Conservation (phyloP, 2,888 invertebrate species). For the Saturnia pavonia region DNA sequence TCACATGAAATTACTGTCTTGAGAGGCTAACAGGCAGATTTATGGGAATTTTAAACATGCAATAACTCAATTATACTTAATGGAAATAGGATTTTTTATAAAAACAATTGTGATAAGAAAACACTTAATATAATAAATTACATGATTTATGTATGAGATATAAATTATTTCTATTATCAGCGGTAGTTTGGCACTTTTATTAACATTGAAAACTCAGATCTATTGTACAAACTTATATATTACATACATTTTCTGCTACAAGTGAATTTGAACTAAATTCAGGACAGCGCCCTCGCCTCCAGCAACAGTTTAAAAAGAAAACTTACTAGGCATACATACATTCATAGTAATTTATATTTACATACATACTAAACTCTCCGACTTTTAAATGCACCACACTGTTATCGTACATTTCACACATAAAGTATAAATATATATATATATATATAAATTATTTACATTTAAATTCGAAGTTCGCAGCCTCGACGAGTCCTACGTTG, state of each 20-base stretch:
- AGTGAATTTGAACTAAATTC: conserved; percentile 2
- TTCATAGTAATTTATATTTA: conserved; percentile 62
- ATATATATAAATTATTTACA: conserved; percentile 19
- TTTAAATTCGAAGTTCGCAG: conserved; percentile 37
- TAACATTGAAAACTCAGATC: not conserved
- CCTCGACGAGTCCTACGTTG: conserved; percentile 35
- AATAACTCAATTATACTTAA: not conserved
- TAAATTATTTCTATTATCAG: conserved; percentile 7
- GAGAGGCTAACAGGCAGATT: not conserved
- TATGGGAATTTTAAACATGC: not conserved
- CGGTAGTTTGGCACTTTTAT: conserved; percentile 5
- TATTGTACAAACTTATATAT: conserved; percentile 5
- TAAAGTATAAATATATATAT: conserved; percentile 17
- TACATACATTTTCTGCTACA: not conserved
- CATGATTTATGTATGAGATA: not conserved
- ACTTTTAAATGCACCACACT: conserved; percentile 57
- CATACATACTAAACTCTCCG: conserved; percentile 72
- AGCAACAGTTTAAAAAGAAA: conserved; percentile 47
- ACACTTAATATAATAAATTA: not conserved
- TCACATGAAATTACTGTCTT: not conserved
- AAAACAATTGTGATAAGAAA: not conserved
- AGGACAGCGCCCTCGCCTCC: conserved; percentile 37
- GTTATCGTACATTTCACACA: conserved; percentile 23
- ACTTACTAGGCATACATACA: conserved; percentile 60
- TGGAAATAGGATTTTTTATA: not conserved